Base-by-base conservation (phyloP, 2,113 vertebrate genomes). In the Clarias batrachus region DNA sequence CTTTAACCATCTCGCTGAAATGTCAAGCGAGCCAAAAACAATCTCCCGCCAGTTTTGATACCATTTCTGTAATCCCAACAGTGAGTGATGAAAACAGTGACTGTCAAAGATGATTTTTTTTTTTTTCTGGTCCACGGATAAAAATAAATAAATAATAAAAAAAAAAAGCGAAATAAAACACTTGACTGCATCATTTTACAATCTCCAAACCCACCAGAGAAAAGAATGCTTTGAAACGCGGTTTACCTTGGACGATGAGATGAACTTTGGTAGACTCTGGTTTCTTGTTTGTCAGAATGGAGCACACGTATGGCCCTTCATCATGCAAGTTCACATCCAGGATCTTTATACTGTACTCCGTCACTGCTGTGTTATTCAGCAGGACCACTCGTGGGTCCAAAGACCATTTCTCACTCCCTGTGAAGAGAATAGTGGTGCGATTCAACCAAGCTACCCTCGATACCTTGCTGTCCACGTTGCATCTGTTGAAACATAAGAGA, bases 281-380 rank as follows among this genome's bases (percentile, higher is more conserved):
- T 79, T 97, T 97, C 94, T 98, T 98, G 94, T 98, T 97, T 23
- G 97, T 98, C 92, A 99, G 97, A 89, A 99, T 96, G 0, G 98
- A 98, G 94, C 98, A 99, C 83, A 97, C 96, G 23, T 99, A 99
- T 0, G 97, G 97, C 0, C 98, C 98, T 84, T 99, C 98, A 0
- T 99, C 97, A 0, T 98, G 97, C 2, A 99, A 87, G 2, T 97
- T 96, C 83, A 99, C 97, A 0, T 98, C 96, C 86, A 96, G 95
- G 91, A 99, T 99, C 95, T 95, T 95, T 94, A 99, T 99, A 95
- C 97, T 99, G 95, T 99, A 99, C 90, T 99, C 97, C n/a, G 97
- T 98, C 71, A 95, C 94, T 2, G 96, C 96, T 30, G 97, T 97
- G 95, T 98, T 97, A 87, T 97, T 96, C 90, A 98, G 91, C 86